A percentile compares a stretch with the other conserved stretches of the same genome.
phyloP scores from a whole-genome alignment of 2,888 invertebrate species.

The Lampropteryx suffumata region DNA sequence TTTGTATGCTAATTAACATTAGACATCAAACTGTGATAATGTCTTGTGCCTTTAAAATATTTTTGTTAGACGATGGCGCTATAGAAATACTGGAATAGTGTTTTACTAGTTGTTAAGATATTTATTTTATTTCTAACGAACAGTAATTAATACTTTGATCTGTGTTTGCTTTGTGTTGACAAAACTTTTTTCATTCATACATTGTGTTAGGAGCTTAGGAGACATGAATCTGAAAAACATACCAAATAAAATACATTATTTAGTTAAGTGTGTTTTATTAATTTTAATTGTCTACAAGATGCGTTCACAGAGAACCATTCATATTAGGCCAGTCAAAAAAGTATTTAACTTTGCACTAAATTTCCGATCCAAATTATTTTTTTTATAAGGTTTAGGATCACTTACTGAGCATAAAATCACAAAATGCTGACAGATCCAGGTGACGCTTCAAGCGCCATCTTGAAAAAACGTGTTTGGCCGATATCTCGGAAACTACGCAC shows the following conservation, averaged over 20 bases:
- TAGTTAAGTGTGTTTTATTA: slow-evolving; percentile 37
- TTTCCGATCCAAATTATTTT: no score
- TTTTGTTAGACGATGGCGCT: slow-evolving; percentile 67
- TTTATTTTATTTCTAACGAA: slow-evolving; percentile 50
- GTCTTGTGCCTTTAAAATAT: slow-evolving; percentile 73
- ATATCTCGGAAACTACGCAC: no score
- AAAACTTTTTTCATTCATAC: slow-evolving; percentile 30
- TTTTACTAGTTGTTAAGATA: slow-evolving; percentile 48
- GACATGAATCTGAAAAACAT: slow-evolving; percentile 46
- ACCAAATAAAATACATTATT: slow-evolving; percentile 63
- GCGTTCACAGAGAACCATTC: no score
- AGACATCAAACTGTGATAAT: slow-evolving; percentile 77
- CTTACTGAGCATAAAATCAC: no score
- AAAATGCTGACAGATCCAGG: no score
- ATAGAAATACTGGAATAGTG: slow-evolving; percentile 46
- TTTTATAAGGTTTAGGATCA: no score
- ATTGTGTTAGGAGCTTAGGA: background rate
- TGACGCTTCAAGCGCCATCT: no score
- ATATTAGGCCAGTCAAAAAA: no score
- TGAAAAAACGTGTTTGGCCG: no score
- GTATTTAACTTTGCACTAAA: no score
- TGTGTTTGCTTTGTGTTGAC: slow-evolving; percentile 32
- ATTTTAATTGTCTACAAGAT: background rate
- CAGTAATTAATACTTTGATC: slow-evolving; percentile 23
- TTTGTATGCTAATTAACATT: slow-evolving; percentile 51